phyloP scores from a whole-genome alignment of 2,888 invertebrate genomes.

The Octonoba sinensis region DNA sequence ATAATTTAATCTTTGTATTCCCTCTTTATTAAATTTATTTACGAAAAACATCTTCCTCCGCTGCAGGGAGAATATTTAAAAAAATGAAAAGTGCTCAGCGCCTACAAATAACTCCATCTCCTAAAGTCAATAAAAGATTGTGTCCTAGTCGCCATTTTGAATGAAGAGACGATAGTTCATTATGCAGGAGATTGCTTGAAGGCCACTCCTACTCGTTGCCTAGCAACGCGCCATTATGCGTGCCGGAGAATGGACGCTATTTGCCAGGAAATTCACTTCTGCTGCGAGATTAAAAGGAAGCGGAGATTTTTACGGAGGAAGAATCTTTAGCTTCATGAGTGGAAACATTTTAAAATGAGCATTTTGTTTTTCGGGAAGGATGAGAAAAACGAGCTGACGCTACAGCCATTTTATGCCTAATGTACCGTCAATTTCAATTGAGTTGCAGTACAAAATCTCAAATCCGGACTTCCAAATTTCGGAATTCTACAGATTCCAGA shows the following conservation, averaged over 20 bases:
- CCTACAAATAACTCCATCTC: constrained; percentile 29
- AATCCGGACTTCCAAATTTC: too few relatives aligned
- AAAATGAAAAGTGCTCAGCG: not conserved
- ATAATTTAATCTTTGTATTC: constrained; percentile 43
- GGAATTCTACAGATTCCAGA: too few relatives aligned
- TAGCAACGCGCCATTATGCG: constrained; percentile 60
- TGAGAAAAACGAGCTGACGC: too few relatives aligned
- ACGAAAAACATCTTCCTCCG: constrained; percentile 18
- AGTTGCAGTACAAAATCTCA: too few relatives aligned
- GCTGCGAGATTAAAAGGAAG: constrained; percentile 35
- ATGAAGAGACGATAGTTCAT: constrained; percentile 54
- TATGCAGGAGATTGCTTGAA: constrained; percentile 62
- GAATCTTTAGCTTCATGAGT: constrained; percentile 20
- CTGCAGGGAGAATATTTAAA: constrained; percentile 8
- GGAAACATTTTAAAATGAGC: constrained; percentile 60
- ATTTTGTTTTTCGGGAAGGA: not conserved
- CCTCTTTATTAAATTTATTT: constrained; percentile 57
- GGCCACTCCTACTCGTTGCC: constrained; percentile 59
- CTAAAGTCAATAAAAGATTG: constrained; percentile 50
- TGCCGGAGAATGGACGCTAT: constrained; percentile 39
- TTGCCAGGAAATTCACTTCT: constrained; percentile 33
- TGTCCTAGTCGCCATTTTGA: constrained; percentile 49
- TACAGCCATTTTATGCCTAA: too few relatives aligned
- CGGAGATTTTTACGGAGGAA: constrained; percentile 28
- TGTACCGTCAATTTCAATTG: too few relatives aligned